Evolutionary conservation across 2,888 invertebrate genomes (phyloP).

Genomic region (Lithophane socia): DNA sequence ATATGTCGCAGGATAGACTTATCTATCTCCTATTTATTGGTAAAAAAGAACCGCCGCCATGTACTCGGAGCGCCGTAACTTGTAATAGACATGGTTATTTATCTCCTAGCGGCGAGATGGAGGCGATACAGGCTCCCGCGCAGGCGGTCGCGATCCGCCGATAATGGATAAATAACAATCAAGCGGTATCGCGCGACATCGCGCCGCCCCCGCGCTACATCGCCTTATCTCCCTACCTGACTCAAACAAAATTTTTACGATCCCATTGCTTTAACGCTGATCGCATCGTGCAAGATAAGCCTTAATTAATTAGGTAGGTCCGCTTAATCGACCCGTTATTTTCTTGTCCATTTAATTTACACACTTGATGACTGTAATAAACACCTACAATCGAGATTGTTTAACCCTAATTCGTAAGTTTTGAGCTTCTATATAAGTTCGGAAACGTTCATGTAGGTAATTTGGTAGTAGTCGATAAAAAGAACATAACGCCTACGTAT

Average conservation of each 20-base stretch:
- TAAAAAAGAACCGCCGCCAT: conserved; percentile 32
- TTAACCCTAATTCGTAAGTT: conserved; percentile 77
- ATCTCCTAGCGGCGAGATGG: conserved; percentile 75
- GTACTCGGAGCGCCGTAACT: conserved; percentile 51
- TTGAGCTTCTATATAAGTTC: conserved; percentile 67
- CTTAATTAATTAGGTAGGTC: conserved; percentile 83
- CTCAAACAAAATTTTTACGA: conserved; percentile 80
- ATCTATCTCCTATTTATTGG: conserved; percentile 33
- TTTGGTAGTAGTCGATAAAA: conserved; percentile 57
- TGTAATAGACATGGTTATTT: conserved; percentile 73
- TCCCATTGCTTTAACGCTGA: conserved; percentile 79
- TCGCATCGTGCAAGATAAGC: conserved; percentile 79
- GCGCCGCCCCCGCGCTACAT: conserved; percentile 65
- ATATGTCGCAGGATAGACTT: conserved; percentile 10
- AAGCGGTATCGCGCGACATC: conserved; percentile 81
- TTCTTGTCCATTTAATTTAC: conserved; percentile 83
- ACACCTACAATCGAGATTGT: conserved; percentile 80
- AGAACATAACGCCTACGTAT: conserved; percentile 52
- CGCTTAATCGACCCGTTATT: conserved; percentile 80
- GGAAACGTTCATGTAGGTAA: conserved; percentile 52
- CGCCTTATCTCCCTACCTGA: conserved; percentile 76
- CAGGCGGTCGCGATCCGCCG: conserved; percentile 79
- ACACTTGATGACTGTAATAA: conserved; percentile 81
- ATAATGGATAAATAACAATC: conserved; percentile 86
- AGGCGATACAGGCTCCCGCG: conserved; percentile 77